Percentiles rank a stretch among this genome's conserved stretches.
These are phyloP conservation scores for Drusus annulatus DNA, from an alignment of 1,140 invertebrate genomes.

Conservation along the genomic window DNA sequence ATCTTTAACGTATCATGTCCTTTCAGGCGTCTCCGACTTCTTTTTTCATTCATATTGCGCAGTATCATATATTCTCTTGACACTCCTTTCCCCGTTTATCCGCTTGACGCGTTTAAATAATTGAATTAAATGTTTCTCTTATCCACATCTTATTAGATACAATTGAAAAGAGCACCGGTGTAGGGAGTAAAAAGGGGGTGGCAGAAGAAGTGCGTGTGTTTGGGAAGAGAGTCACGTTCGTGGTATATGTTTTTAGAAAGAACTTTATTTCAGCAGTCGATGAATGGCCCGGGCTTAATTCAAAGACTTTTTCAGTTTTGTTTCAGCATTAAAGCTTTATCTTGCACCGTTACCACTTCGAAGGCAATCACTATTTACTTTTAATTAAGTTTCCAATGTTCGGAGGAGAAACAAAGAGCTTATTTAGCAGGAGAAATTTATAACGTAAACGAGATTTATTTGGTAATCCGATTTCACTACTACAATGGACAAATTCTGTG, in stretches of 20 bases:
- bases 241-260: not conserved
- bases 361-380: conserved; percentile 43
- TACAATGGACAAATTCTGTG: conserved; percentile 21
- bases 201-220: not conserved
- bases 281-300: conserved; percentile 27
- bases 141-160: no score
- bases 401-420: conserved; percentile 29
- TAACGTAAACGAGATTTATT: conserved; percentile 35
- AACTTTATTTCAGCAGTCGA: not conserved
- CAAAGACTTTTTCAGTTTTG: conserved; percentile 37
- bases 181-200: not conserved
- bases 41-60: no score
- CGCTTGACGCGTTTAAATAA: no score
- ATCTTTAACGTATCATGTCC: no score
- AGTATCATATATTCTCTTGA: no score
- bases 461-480: conserved; percentile 31
- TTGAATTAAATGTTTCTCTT: no score
- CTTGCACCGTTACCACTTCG: conserved; percentile 33
- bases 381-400: conserved; percentile 45
- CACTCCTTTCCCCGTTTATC: no score
- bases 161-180: no score
- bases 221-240: conserved; percentile 3
- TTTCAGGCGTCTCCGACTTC: no score
- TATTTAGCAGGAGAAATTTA: conserved; percentile 32
- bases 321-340: conserved; percentile 25